Conservation (phyloP, 2,888 invertebrate species). For the Blastobasis adustella region DNA sequence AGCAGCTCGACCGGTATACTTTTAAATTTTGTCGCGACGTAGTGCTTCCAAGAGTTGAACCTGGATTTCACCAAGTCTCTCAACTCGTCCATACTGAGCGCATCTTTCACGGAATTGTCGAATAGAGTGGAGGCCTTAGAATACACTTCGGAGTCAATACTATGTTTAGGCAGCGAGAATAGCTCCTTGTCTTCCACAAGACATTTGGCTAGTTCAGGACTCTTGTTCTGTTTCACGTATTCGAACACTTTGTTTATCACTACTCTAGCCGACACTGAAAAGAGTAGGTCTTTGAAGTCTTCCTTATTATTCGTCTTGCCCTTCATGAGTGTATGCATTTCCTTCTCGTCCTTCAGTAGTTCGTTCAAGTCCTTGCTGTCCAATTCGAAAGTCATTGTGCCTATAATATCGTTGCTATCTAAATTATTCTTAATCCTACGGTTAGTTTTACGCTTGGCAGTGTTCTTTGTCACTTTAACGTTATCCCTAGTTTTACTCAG, state of each 20-base stretch:
- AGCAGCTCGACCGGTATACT: conserved; percentile 48
- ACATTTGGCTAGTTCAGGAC: conserved; percentile 45
- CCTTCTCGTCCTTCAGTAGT: conserved; percentile 49
- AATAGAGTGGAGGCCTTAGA: conserved; percentile 47
- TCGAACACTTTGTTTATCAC: conserved; percentile 60
- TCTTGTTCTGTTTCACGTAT: conserved; percentile 51
- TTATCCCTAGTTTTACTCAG: conserved; percentile 51
- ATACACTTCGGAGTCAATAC: conserved; percentile 45
- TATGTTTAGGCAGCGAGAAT: conserved; percentile 37
- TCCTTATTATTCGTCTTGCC: conserved; percentile 42
- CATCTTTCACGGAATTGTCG: conserved; percentile 57
- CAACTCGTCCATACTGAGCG: conserved; percentile 51
- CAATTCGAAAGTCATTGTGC: conserved; percentile 51
- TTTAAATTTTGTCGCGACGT: conserved; percentile 48
- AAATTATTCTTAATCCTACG: conserved; percentile 44
- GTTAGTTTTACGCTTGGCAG: conserved; percentile 55
- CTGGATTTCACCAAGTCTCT: conserved; percentile 43
- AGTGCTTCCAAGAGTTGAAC: conserved; percentile 55
- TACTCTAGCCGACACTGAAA: conserved; percentile 56
- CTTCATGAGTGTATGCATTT: conserved; percentile 41
- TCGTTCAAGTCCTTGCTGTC: conserved; percentile 52
- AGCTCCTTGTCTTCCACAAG: conserved; percentile 45
- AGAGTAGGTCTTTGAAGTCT: conserved; percentile 51
- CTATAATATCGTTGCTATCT: conserved; percentile 37
- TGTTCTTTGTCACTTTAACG: conserved; percentile 63